phyloP scores from a whole-genome alignment of 2,113 vertebrate species.

The Epinephelus cyanopodus region DNA sequence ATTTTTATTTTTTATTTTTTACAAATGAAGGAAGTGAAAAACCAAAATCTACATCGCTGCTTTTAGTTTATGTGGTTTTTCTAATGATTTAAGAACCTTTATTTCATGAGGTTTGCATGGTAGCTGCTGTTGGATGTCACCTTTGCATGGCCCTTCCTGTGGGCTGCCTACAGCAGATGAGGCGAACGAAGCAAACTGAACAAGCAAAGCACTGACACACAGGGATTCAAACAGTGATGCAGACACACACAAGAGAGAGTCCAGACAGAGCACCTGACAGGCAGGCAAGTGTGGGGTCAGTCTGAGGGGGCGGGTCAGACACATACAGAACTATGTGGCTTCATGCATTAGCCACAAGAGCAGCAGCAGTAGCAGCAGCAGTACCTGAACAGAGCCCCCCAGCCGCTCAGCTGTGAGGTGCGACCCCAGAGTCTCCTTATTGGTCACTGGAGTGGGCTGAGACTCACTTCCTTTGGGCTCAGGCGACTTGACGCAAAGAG shows the following conservation, averaged over 20 bases:
- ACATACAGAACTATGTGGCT: constrained; percentile 56
- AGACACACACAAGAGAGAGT: constrained; percentile 28
- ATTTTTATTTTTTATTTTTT: too few relatives aligned
- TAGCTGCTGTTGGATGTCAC: constrained; percentile 43
- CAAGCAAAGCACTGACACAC: constrained; percentile 47
- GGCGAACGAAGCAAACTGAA: constrained; percentile 41
- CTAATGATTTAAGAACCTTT: background rate
- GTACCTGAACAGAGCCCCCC: constrained; percentile 94
- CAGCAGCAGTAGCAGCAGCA: constrained; percentile 78
- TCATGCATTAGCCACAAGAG: constrained; percentile 75
- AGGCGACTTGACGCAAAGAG: constrained; percentile 87
- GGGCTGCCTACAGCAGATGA: constrained; percentile 59
- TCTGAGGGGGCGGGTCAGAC: constrained; percentile 28
- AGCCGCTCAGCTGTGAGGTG: constrained; percentile 91
- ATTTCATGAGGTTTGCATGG: constrained; percentile 22
- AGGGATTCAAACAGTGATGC: constrained; percentile 45
- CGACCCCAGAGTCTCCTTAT: constrained; percentile 91
- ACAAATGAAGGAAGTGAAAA: background rate
- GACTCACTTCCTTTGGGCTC: constrained; percentile 92
- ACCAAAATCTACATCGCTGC: background rate
- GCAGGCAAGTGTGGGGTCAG: constrained; percentile 41
- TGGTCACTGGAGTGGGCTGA: constrained; percentile 90
- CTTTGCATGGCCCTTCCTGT: constrained; percentile 41
- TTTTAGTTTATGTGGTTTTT: background rate
- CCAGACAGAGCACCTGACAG: constrained; percentile 30